Evolutionary conservation across 2,888 invertebrate genomes (phyloP), one percentile per base, ranked within the genome.

Genomic region (Pharmacophagus antenor): DNA sequence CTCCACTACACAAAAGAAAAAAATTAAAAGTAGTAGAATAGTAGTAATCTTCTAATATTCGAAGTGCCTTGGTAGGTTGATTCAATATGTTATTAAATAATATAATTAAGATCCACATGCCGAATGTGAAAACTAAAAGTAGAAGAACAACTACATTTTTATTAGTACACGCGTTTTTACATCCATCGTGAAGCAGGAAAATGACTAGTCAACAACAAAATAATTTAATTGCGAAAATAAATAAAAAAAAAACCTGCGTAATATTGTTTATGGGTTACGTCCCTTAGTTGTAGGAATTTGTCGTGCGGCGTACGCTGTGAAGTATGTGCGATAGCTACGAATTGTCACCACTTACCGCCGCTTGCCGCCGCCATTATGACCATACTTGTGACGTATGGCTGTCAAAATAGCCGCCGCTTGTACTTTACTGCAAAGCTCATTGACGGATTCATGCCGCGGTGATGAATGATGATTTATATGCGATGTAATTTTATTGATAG

Each of bases 321-420:
- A 54, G 49, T 61, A 48, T 61, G 51, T 54, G 48, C 48, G 56
- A 58, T 62, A 60, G 15, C 20, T 18, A n/a, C 20, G 49, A 18
- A 4, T 3, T 2, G 59, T 44, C 48, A 44, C 37, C n/a, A 37
- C 37, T 37, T 37, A 47, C 60, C 63, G 60, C 66, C 55, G 44
- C 37, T 37, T 37, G 50, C 60, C 63, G 60, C 66, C 55, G 44
- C 56, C 59, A 60, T 61, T 66, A 65, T 44, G 37, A 56, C 56
- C 62, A 37, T 15, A 37, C 37, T 37, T 5, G 37, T 37, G 61
- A 62, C 52, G 61, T 62, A 58, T 55, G 54, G 27, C 25, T 15
- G n/a, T 48, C 21, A 27, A 22, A 31, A 27, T 20, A 56, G 49
- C n/a, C 31, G 22, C 21, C 22, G 18, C 6, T 4, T 15, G 12